A percentile compares a stretch with the other conserved stretches of the same genome.
Conservation (phyloP, 2,888 invertebrate species). For the Steinernema hermaphroditum region DNA sequence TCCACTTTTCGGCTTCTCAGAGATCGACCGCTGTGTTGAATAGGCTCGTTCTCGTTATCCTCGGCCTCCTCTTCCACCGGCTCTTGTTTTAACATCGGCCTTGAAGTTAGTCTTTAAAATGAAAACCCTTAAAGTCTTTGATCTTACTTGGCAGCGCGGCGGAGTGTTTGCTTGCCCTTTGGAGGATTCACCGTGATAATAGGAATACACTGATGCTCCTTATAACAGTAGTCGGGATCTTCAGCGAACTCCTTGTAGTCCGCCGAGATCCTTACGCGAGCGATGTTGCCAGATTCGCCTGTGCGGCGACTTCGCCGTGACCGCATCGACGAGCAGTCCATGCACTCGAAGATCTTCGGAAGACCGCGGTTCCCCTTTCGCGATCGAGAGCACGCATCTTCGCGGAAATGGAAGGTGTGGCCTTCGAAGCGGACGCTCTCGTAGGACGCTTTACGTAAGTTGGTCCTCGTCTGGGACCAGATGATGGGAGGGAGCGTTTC, state of each 20-base stretch:
- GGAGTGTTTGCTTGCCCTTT: too few relatives aligned
- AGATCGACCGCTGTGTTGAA: background rate
- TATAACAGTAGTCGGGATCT: background rate
- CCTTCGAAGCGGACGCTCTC: slow-evolving; percentile 13
- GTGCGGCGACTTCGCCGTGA: background rate
- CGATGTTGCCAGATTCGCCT: background rate
- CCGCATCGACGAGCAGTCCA: background rate
- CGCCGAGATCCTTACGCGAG: background rate
- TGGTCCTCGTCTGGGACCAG: background rate
- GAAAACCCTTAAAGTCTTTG: too few relatives aligned
- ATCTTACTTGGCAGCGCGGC: too few relatives aligned
- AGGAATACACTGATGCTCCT: slow-evolving; percentile 1
- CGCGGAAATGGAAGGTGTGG: slow-evolving; percentile 5
- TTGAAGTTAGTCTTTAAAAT: too few relatives aligned
- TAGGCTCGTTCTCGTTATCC: background rate
- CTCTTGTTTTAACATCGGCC: too few relatives aligned
- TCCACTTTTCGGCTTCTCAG: background rate
- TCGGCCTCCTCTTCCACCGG: background rate
- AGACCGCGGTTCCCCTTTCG: too few relatives aligned
- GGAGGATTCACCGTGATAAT: background rate
- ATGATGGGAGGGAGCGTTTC: background rate
- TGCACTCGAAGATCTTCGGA: slow-evolving; percentile 2
- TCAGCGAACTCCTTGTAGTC: background rate
- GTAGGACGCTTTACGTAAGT: background rate
- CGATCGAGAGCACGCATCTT: background rate